A percentile compares a stretch with the other conserved stretches of the same genome.
These are phyloP conservation scores for Enteromius paludinosus DNA, from an alignment of 2,797 vertebrate species.

Conservation along the genomic window DNA sequence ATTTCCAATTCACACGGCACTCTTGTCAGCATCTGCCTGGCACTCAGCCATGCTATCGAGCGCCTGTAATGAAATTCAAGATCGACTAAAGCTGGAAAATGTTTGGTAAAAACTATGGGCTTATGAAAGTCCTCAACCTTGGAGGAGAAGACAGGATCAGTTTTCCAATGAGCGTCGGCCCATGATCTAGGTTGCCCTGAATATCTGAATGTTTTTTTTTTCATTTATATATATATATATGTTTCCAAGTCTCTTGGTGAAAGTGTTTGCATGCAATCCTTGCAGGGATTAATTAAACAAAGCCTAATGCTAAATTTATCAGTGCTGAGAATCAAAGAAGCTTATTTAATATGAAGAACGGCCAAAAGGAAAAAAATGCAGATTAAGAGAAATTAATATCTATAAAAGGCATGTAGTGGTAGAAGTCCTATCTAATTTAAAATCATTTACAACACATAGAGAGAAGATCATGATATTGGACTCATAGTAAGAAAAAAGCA, in stretches of 20 bases:
- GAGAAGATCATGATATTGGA: slow-evolving; percentile 4
- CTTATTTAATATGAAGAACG: slow-evolving; percentile 23
- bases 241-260: slow-evolving; percentile 5
- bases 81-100: slow-evolving; percentile 69
- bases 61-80: slow-evolving; percentile 69
- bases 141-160: slow-evolving; percentile 69
- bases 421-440: slow-evolving; percentile 19
- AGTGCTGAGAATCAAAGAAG: slow-evolving; percentile 22
- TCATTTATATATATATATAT: background rate
- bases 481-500: slow-evolving; percentile 11
- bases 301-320: slow-evolving; percentile 32
- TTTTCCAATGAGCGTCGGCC: slow-evolving; percentile 41
- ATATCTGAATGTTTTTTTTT: slow-evolving; percentile 32
- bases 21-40: slow-evolving; percentile 54
- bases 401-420: slow-evolving; percentile 28
- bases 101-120: slow-evolving; percentile 63
- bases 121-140: slow-evolving; percentile 56
- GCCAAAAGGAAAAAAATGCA: slow-evolving; percentile 13
- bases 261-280: slow-evolving; percentile 4
- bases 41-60: slow-evolving; percentile 64
- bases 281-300: slow-evolving; percentile 31
- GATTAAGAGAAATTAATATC: slow-evolving; percentile 31
- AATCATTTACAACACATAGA: background rate
- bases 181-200: slow-evolving; percentile 34
- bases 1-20: slow-evolving; percentile 32